Base-by-base conservation (phyloP, 2,888 invertebrate genomes). In the Callinectes sapidus region DNA sequence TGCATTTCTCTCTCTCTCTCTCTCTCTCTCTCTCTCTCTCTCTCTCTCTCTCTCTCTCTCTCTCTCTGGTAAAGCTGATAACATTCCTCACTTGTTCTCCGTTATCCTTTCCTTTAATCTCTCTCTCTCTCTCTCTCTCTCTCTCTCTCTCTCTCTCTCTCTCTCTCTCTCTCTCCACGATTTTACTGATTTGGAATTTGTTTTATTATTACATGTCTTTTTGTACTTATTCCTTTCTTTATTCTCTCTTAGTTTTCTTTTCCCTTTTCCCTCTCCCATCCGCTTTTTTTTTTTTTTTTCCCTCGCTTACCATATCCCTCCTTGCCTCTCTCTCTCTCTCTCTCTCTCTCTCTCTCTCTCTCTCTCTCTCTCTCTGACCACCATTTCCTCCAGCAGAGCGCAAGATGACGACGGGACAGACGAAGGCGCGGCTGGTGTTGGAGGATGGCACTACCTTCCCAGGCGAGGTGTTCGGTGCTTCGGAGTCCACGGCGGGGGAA, bases 401-500 rank as follows among this genome's bases (percentile, higher is more conserved):
- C 18, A 66, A 10, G 35, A 92, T 89, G 92, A 16, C 85, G 92
- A 54, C 48, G 90, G 28, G 16, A 18, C 55, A 66, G 66, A 35
- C 35, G 88, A 54, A 42, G 87, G 87, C 90, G 23, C 71, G n/a
- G 39, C 77, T 92, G 54, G 90, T 90, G 28, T 87, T 92, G 54
- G 55, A 92, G 92, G 92, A 92, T 92, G 92, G 92, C 61, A 71
- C 71, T 35, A 32, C 16, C 23, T 93, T 92, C 66, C 39, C 85
- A 0, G 94, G 94, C 6, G 55, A 35, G n/a, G 91, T 91, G 35
- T 94, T 93, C 35, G 94, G 92, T 0, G 93, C 93, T 13, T 35
- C 89, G 8, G 55, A 90, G 81, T 81, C 94, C 28, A 90, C 89
- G 39, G 92, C 94, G 28, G 94, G 94, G 35, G 93, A 92, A 94